Conservation (phyloP, 2,888 invertebrate species). For the Dolichomitus sp. region DNA sequence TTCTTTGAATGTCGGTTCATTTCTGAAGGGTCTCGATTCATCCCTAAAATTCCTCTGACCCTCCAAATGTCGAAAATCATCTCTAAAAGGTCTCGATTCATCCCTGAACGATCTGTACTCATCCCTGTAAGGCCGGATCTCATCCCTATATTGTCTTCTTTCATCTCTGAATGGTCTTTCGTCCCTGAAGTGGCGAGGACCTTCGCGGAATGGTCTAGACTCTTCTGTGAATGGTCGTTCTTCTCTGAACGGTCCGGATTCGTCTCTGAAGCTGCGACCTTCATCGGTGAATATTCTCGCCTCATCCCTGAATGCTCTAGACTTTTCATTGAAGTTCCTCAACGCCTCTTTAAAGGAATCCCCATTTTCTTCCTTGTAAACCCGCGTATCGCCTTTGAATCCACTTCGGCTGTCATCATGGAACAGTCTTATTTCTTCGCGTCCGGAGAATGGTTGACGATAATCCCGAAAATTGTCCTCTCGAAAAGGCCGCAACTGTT, state of each 20-base stretch:
- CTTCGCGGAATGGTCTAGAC: slow-evolving; percentile 42
- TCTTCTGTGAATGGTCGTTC: slow-evolving; percentile 50
- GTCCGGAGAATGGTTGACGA: slow-evolving; percentile 30
- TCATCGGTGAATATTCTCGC: slow-evolving; percentile 54
- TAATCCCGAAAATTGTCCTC: slow-evolving; percentile 65
- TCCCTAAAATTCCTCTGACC: slow-evolving; percentile 40
- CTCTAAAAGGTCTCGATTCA: slow-evolving; percentile 5
- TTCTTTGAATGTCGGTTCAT: background rate
- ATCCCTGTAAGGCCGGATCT: slow-evolving; percentile 32
- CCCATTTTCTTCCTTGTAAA: slow-evolving; percentile 38
- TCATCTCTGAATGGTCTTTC: slow-evolving; percentile 50
- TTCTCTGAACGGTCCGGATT: slow-evolving; percentile 52
- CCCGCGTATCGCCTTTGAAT: slow-evolving; percentile 62
- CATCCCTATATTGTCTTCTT: slow-evolving; percentile 30
- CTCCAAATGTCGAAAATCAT: slow-evolving; percentile 41
- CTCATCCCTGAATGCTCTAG: slow-evolving; percentile 54
- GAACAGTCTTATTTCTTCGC: slow-evolving; percentile 42
- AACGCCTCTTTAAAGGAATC: slow-evolving; percentile 55
- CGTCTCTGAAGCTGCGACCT: slow-evolving; percentile 57
- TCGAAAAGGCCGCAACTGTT: slow-evolving; percentile 69
- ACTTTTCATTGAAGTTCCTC: slow-evolving; percentile 55
- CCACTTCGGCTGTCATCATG: slow-evolving; percentile 28
- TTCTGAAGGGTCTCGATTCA: slow-evolving; percentile 8
- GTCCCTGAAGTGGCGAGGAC: slow-evolving; percentile 42
- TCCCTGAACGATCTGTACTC: slow-evolving; percentile 28